Base-by-base conservation (phyloP, 1,140 invertebrate genomes). In the Maniola jurtina region DNA sequence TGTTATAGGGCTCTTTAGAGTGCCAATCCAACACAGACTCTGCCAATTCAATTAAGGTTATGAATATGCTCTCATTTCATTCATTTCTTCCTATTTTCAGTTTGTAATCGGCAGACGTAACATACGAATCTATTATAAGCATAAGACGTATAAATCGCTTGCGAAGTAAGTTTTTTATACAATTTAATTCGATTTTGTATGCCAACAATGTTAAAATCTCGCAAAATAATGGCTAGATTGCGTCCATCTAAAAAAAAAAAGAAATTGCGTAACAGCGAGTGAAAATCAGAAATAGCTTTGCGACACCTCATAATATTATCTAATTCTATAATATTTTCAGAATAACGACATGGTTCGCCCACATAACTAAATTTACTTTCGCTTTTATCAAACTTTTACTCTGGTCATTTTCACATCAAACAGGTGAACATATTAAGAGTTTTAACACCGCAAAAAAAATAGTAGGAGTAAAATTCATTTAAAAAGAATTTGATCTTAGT, bases 141-240 rank as follows among this genome's bases (percentile, higher is more conserved):
- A 5, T 15, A 55, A 35, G 33, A 72, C 56, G 54, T 10, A 61
- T 58, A 66, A 72, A 66, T 54, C 45, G 64, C 7, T n/a, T 61
- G 64, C 58, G 14, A 60, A 47, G 66, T 48, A 33, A 55, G 25
- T 58, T 61, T 59, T 42, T 54, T 25, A 52, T 45, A 35, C 55
- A 66, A 63, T 70, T 70, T 64, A 58, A 70, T 68, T 62, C 57
- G 66, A 69, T 54, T 63, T 64, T 60, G 59, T 64, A 76, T 69
- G 68, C 68, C 74, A 73, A 76, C 71, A 71, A 71, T 70, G 68
- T 66, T 70, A 62, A 66, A 1, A 69, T 56, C 56, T 48, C 58
- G 58, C 63, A 70, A 56, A 64, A 64, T 65, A 61, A 73, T 64
- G 52, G 56, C 61, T 67, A 63, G 52, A 61, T 48, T 57, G 40